phyloP scores from a whole-genome alignment of 35 echinoderm and acorn worm species.

The Diadema setosum region DNA sequence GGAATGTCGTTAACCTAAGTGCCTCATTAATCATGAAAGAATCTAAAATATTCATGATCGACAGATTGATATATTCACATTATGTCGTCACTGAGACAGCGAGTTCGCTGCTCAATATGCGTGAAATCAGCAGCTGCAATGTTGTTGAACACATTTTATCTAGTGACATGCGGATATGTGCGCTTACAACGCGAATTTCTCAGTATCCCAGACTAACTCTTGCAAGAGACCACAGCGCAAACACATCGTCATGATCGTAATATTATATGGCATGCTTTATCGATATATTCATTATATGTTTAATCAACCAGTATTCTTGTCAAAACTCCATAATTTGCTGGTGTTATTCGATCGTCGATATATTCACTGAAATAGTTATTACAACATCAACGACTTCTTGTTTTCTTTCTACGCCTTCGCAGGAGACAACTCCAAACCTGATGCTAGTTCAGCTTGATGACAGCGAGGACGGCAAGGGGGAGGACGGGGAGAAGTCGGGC shows the following conservation, averaged over 20 bases:
- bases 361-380: not conserved
- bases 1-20: no score
- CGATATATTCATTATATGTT: not conserved
- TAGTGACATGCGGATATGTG: no score
- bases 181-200: no score
- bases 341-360: not conserved
- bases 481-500: not conserved
- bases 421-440: not conserved
- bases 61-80: no score
- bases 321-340: no score
- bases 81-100: no score
- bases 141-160: no score
- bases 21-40: no score
- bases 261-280: not conserved
- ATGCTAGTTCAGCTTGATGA: conserved; percentile 1
- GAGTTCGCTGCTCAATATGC: no score
- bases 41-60: no score
- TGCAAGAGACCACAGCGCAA: not conserved
- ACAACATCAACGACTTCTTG: not conserved
- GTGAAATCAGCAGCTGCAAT: no score
- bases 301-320: not conserved
- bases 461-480: not conserved
- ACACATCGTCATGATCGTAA: not conserved
- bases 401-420: not conserved
- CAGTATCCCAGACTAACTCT: no score